Percentiles rank a stretch among this genome's conserved stretches.
These are phyloP conservation scores for Zaprionus capensis DNA, from an alignment of 1,140 invertebrate species.

Conservation along the genomic window DNA sequence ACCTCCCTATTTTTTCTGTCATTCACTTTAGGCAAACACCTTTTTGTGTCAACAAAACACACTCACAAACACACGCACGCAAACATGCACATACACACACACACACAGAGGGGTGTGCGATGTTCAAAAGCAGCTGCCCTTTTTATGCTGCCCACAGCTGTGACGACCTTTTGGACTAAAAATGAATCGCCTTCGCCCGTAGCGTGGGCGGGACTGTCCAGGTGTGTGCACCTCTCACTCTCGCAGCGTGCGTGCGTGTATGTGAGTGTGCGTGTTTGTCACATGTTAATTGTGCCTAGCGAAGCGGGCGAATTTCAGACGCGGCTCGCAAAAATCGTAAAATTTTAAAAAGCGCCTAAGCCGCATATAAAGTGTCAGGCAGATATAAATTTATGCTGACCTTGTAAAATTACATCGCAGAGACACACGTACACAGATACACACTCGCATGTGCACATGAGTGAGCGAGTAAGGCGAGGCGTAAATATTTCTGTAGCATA, in stretches of 20 bases:
- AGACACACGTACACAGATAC: slow-evolving; percentile 15
- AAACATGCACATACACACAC: not conserved
- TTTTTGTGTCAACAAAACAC: slow-evolving; percentile 52
- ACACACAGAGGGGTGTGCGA: slow-evolving; percentile 14
- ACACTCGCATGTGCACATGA: slow-evolving; percentile 10
- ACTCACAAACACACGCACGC: slow-evolving; percentile 8
- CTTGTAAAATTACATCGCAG: slow-evolving; percentile 57
- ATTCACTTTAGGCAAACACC: slow-evolving; percentile 57
- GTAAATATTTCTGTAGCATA: slow-evolving; percentile 41
- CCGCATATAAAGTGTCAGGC: slow-evolving; percentile 73
- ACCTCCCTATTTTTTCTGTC: slow-evolving; percentile 18
- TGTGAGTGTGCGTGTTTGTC: slow-evolving; percentile 16
- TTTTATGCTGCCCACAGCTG: slow-evolving; percentile 57
- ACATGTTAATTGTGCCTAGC: slow-evolving; percentile 64
- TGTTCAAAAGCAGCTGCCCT: slow-evolving; percentile 61
- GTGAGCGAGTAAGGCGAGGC: slow-evolving; percentile 27
- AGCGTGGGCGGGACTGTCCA: slow-evolving; percentile 37
- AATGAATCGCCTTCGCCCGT: slow-evolving; percentile 48
- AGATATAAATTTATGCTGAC: slow-evolving; percentile 72
- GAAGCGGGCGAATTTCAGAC: slow-evolving; percentile 58
- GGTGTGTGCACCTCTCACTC: slow-evolving; percentile 25
- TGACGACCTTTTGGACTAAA: slow-evolving; percentile 68
- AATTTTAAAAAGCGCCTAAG: slow-evolving; percentile 63
- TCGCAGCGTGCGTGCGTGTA: not conserved
- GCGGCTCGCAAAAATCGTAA: slow-evolving; percentile 51